Evolutionary conservation across 1,140 invertebrate species (phyloP).

Genomic region (Solenopsis fugax): DNA sequence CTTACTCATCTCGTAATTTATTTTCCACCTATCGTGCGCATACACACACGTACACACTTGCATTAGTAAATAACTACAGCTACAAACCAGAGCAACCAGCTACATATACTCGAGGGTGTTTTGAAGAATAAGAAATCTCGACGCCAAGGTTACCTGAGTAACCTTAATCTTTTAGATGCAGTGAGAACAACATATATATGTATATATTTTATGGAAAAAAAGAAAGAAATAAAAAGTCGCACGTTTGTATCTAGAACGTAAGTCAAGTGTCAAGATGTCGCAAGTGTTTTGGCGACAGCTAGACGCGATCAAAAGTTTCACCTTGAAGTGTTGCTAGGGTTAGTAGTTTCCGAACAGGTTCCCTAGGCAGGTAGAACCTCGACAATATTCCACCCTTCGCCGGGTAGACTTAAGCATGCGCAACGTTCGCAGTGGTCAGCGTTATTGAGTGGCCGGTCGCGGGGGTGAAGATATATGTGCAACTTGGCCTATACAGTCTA

Average conservation of each 20-base stretch:
- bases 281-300: not conserved
- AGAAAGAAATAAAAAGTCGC: not conserved
- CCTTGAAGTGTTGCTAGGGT: conserved; percentile 72
- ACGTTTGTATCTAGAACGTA: not conserved
- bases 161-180: not conserved
- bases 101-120: not conserved
- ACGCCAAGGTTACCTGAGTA: not conserved
- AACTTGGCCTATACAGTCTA: conserved; percentile 73
- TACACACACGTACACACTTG: conserved; percentile 14
- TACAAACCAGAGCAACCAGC: not conserved
- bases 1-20: conserved; percentile 55
- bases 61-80: conserved; percentile 31
- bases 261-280: not conserved
- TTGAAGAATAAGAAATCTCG: conserved; percentile 17
- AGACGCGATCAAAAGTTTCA: conserved; percentile 66
- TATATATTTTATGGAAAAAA: conserved; percentile 9
- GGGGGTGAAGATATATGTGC: conserved; percentile 77
- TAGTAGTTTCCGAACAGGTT: conserved; percentile 29
- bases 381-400: conserved; percentile 60
- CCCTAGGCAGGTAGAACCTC: conserved; percentile 53
- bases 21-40: conserved; percentile 39
- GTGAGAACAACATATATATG: not conserved
- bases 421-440: conserved; percentile 81
- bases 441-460: conserved; percentile 84
- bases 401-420: conserved; percentile 80